A percentile compares a stretch with the other conserved stretches of the same genome.
Conservation (phyloP, 2,888 invertebrate species). For the Stenotaenia linearis region DNA sequence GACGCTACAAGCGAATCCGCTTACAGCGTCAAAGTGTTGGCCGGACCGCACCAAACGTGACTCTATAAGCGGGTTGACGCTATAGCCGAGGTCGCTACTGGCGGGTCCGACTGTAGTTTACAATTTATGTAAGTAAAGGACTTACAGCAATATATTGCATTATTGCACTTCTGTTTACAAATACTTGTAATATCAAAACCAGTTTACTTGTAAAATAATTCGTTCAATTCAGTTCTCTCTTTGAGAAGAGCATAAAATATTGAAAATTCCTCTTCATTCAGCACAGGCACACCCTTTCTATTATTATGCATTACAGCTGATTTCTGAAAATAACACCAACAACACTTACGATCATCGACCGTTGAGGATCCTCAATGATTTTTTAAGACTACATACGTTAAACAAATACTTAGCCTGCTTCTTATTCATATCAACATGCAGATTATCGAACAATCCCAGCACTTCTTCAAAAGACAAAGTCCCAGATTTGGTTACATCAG, state of each 20-base stretch:
- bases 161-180: too few species aligned
- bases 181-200: neutral
- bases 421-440: conserved; percentile 54
- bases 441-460: conserved; percentile 51
- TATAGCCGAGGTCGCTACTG: too few species aligned
- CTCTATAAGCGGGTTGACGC: too few species aligned
- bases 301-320: conserved; percentile 44
- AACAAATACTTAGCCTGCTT: conserved; percentile 52
- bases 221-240: conserved; percentile 53
- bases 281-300: conserved; percentile 45
- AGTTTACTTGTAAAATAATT: conserved; percentile 41
- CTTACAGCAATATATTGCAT: too few species aligned
- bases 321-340: conserved; percentile 39
- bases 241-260: conserved; percentile 53
- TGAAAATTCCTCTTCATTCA: conserved; percentile 56
- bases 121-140: too few species aligned
- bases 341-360: neutral
- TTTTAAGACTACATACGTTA: conserved; percentile 47
- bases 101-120: too few species aligned
- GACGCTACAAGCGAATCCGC: too few species aligned
- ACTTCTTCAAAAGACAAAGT: conserved; percentile 54
- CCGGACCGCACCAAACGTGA: too few species aligned
- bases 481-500: conserved; percentile 54
- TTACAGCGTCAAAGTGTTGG: too few species aligned
- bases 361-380: neutral